Conservation (phyloP, 2,113 vertebrate genomes). For the Podarcis raffonei region DNA sequence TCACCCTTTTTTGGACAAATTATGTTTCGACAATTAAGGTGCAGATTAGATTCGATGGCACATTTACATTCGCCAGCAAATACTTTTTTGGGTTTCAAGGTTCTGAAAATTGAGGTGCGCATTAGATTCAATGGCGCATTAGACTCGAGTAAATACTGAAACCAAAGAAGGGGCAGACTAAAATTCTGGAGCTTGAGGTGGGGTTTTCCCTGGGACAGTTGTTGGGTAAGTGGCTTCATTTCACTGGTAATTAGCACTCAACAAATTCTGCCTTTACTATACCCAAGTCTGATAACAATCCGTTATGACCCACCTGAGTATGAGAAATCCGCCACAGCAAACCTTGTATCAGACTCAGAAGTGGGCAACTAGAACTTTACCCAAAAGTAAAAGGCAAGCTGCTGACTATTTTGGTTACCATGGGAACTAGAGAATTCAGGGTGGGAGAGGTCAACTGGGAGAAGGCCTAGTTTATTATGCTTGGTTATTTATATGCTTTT, state of each 20-base stretch:
- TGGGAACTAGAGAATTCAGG: conserved; percentile 4
- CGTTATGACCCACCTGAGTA: neutral
- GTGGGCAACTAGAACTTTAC: neutral
- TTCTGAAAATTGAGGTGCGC: too few relatives aligned
- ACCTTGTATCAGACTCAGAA: neutral
- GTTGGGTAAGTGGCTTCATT: neutral
- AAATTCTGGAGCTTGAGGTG: neutral
- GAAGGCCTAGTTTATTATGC: neutral
- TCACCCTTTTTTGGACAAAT: too few relatives aligned
- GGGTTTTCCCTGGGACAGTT: neutral
- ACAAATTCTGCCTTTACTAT: neutral
- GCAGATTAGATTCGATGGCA: too few relatives aligned
- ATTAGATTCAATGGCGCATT: too few relatives aligned
- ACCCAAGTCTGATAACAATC: neutral
- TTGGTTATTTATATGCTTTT: neutral
- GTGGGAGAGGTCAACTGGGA: neutral
- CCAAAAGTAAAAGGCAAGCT: neutral
- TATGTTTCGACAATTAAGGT: too few relatives aligned
- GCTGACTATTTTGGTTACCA: conserved; percentile 1
- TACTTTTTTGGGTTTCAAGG: too few relatives aligned
- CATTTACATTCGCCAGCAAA: too few relatives aligned
- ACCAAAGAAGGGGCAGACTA: neutral
- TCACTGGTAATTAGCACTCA: neutral
- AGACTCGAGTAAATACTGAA: neutral
- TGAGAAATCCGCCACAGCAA: neutral